Percentiles rank a stretch among this genome's conserved stretches.
phyloP scores from a whole-genome alignment of 2,797 vertebrate species.

The Sebastes hopkinsi region DNA sequence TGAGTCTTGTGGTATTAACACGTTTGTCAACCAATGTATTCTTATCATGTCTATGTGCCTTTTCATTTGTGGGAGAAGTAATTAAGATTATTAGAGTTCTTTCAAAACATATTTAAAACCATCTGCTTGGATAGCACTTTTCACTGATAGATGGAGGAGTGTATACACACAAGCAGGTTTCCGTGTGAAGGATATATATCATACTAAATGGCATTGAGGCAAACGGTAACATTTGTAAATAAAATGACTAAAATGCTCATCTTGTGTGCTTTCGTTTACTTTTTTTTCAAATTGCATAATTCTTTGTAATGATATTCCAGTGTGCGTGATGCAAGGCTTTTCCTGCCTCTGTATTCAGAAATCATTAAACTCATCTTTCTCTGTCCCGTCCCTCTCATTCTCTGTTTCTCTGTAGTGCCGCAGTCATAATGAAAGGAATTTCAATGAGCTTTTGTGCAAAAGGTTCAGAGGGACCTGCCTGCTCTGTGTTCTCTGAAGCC shows the following conservation, averaged over 20 bases:
- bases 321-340: slow-evolving; percentile 41
- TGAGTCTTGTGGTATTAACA: slow-evolving; percentile 52
- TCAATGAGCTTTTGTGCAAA: slow-evolving; percentile 73
- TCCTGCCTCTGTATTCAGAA: slow-evolving; percentile 53
- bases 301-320: slow-evolving; percentile 29
- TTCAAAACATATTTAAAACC: slow-evolving; percentile 71
- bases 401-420: slow-evolving; percentile 42
- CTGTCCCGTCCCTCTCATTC: slow-evolving; percentile 31
- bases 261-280: background rate
- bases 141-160: slow-evolving; percentile 55
- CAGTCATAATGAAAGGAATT: slow-evolving; percentile 75
- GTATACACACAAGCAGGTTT: slow-evolving; percentile 38
- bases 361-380: slow-evolving; percentile 57
- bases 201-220: slow-evolving; percentile 50
- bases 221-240: slow-evolving; percentile 82
- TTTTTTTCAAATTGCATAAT: slow-evolving; percentile 11
- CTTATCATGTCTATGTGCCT: slow-evolving; percentile 70
- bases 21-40: slow-evolving; percentile 43
- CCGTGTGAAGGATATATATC: slow-evolving; percentile 40
- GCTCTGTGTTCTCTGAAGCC: slow-evolving; percentile 72
- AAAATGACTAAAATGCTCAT: slow-evolving; percentile 73
- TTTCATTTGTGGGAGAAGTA: slow-evolving; percentile 69
- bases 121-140: slow-evolving; percentile 63
- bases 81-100: slow-evolving; percentile 63
- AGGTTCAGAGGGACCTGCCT: slow-evolving; percentile 72